Base-by-base conservation (phyloP, 2,888 invertebrate genomes). In the Folsomia candida region DNA sequence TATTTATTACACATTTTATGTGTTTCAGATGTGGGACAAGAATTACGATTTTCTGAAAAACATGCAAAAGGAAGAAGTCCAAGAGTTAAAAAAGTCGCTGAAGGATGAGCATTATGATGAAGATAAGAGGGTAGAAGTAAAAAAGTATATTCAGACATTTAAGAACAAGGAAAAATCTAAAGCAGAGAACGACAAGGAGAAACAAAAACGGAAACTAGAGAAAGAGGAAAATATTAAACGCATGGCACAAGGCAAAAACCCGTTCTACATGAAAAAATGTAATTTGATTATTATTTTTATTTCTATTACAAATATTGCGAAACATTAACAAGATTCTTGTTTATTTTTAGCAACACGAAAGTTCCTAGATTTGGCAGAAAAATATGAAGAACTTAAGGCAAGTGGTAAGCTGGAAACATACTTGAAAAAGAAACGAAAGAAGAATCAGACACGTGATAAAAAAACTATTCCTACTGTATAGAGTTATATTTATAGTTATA, bases 371-470 rank as follows among this genome's bases (percentile, higher is more conserved):
- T 83, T 94, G 59, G 90, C 94, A 1, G 87, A 89, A 47, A 90
- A 93, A 82, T 95, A 90, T 81, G 91, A 92, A 76, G 89, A 90
- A 63, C 82, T 95, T 61, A 93, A 94, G 83, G 87, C 89, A 65
- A 85, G 87, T 0, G 92, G 93, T 11, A 89, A 89, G 80, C 83
- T 95, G 1, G 89, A 90, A 76, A 89, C 93, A 77, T 93, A 94
- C 81, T 87, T 95, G 76, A 89, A 90, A 80, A 89, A 91, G 75
- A 86, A 91, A 69, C 87, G 91, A 24, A 93, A 93, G 82, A 93
- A 92, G 82, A 86, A 90, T 71, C 86, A 87, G 72, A 74, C 79
- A 60, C 83, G 83, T 77, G 84, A 83, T 68, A 82, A 81, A 70
- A 83, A 82, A 76, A 80, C 80, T 51, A 70, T 83, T 24, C 81